Evolutionary conservation across 2,113 vertebrate species (phyloP).

Genomic region (Gallinago undulata): DNA sequence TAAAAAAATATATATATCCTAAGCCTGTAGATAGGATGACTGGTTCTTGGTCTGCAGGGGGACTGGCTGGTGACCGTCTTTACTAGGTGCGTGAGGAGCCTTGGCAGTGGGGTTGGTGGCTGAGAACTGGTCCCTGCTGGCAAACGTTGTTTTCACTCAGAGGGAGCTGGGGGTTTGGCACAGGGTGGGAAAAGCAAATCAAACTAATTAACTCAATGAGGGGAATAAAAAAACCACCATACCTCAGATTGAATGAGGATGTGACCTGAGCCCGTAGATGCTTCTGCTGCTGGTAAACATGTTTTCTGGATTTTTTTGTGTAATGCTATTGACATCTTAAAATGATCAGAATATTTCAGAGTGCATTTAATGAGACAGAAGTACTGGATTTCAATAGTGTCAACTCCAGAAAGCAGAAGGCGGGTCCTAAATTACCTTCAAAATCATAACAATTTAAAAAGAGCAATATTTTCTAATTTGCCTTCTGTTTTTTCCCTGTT

Average conservation of each 20-base stretch:
- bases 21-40: neutral
- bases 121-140: neutral
- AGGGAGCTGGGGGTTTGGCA: neutral
- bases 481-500: neutral
- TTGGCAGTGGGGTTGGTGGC: neutral
- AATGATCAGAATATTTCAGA: slow-evolving; percentile 54
- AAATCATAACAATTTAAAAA: neutral
- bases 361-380: neutral
- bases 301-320: neutral
- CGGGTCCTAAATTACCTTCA: slow-evolving; percentile 24
- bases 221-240: neutral
- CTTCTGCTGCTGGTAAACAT: slow-evolving; percentile 36
- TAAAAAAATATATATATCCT: neutral
- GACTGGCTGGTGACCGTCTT: neutral
- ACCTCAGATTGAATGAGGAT: neutral
- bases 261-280: slow-evolving; percentile 4
- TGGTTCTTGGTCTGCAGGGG: neutral
- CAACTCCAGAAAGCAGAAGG: slow-evolving; percentile 20
- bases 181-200: slow-evolving; percentile 28
- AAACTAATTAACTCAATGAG: slow-evolving; percentile 23
- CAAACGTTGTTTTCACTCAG: neutral
- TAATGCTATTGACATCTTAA: slow-evolving; percentile 25
- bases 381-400: slow-evolving; percentile 40
- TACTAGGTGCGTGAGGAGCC: neutral
- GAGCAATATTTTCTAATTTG: neutral